Base-by-base conservation (phyloP, 1,140 invertebrate species). In the Drosophila pectinifera region DNA sequence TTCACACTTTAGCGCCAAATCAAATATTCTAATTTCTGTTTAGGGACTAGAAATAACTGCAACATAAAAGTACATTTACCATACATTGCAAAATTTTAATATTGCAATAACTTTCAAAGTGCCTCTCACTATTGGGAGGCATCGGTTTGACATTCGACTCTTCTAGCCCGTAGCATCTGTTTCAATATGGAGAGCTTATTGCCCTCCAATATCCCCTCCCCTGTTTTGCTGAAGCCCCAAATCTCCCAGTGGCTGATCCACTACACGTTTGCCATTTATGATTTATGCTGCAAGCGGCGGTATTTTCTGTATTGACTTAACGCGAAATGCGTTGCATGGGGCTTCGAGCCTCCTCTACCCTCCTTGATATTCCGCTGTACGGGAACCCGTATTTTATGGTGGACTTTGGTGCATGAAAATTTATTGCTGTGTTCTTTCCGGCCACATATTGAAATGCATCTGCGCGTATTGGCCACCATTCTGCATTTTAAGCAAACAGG, bases 281-380 rank as follows among this genome's bases (percentile, higher is more conserved):
- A 79, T 79, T 80, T 79, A 79, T 79, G 38, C 28, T 48, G 58
- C 56, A 38, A 49, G 31, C 31, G 38, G 34, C 31, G 48, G 75
- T 38, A 78, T 78, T 79, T 65, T 65, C 49, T 43, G 56, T 79
- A 79, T 79, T 80, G 77, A 79, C 76, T 78, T 39, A 56, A 73
- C 69, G 69, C 36, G n/a, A 38, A 74, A 38, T 63, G 48, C 49
- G 57, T 73, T 48, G 48, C 46, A 61, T 46, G 43, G 10, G 34
- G 43, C 36, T 34, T 3, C 11, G n/a, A 20, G 34, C 22, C 36
- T 39, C 10, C 20, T 22, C 4, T 20, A n/a, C 20, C 34, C 20
- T 38, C n/a, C 8, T 5, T 26, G 41, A 53, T 51, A 58, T 56
- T 11, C 24, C 18, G 22, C 26, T 78, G 16, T 20, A 13, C 1